Conservation (phyloP, 1,140 invertebrate genomes). For the Eciton burchellii region DNA sequence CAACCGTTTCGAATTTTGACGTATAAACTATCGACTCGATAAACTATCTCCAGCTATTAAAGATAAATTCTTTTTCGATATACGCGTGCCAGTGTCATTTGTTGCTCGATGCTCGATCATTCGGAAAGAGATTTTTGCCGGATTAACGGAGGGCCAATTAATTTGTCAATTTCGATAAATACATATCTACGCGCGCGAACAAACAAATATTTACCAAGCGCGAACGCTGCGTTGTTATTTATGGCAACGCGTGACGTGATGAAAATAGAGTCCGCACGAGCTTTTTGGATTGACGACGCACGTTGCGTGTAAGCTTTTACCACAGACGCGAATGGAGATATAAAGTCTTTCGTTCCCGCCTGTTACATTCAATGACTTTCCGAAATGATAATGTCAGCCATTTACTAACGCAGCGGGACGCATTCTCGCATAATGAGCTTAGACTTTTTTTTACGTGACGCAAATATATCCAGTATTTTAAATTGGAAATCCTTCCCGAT, state of each 20-base stretch:
- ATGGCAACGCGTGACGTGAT: conserved; percentile 42
- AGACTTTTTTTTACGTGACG: background rate
- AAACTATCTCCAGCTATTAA: background rate
- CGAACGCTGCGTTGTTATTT: conserved; percentile 37
- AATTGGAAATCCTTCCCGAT: background rate
- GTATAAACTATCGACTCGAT: background rate
- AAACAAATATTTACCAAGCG: conserved; percentile 57
- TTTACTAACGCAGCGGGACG: background rate
- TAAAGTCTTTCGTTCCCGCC: conserved; percentile 12
- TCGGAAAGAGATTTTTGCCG: conserved; percentile 55
- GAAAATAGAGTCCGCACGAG: conserved; percentile 39
- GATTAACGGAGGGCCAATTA: conserved; percentile 50
- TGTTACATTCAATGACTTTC: conserved; percentile 30
- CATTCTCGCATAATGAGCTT: conserved; percentile 2
- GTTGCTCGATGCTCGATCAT: conserved; percentile 30
- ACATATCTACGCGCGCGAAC: conserved; percentile 38
- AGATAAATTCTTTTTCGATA: conserved; percentile 24
- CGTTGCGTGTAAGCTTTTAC: conserved; percentile 21
- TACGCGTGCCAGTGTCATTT: conserved; percentile 27
- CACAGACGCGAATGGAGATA: conserved; percentile 26
- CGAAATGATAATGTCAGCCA: background rate
- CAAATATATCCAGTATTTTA: background rate
- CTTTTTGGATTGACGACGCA: conserved; percentile 32
- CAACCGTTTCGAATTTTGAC: no score
- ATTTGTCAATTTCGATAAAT: conserved; percentile 61